These are phyloP conservation scores for Crotalus tigris DNA, from an alignment of 2,113 vertebrate species.

Conservation along the genomic window DNA sequence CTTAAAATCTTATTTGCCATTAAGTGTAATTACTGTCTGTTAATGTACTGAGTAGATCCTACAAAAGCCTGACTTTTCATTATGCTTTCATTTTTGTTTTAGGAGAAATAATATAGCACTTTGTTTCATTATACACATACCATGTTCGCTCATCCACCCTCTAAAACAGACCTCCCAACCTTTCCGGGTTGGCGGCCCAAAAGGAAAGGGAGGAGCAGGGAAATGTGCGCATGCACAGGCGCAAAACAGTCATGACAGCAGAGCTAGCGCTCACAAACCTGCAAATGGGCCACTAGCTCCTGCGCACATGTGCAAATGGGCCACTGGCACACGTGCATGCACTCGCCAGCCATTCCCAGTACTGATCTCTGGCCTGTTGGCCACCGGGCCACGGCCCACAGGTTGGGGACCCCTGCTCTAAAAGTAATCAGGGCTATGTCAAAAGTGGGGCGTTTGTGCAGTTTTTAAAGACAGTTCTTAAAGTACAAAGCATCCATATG, in stretches of 20 bases:
- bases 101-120: background rate
- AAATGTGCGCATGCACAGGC: too few relatives aligned
- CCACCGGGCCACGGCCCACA: too few relatives aligned
- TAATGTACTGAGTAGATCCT: background rate
- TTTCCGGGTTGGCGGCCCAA: too few relatives aligned
- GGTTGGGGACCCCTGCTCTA: background rate
- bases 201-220: too few relatives aligned
- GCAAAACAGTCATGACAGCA: too few relatives aligned
- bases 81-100: background rate
- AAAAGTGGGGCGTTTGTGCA: background rate
- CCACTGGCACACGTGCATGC: too few relatives aligned
- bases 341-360: too few relatives aligned
- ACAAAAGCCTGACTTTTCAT: background rate
- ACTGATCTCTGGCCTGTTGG: too few relatives aligned
- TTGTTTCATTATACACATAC: background rate
- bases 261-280: too few relatives aligned
- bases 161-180: too few relatives aligned
- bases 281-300: too few relatives aligned
- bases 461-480: background rate
- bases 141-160: background rate
- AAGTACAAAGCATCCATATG: background rate
- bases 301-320: too few relatives aligned
- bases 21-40: background rate
- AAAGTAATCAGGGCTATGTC: background rate
- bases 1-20: background rate